Evolutionary conservation across 1,140 invertebrate species (phyloP).

Genomic region (Gyrodactylus salaris): DNA sequence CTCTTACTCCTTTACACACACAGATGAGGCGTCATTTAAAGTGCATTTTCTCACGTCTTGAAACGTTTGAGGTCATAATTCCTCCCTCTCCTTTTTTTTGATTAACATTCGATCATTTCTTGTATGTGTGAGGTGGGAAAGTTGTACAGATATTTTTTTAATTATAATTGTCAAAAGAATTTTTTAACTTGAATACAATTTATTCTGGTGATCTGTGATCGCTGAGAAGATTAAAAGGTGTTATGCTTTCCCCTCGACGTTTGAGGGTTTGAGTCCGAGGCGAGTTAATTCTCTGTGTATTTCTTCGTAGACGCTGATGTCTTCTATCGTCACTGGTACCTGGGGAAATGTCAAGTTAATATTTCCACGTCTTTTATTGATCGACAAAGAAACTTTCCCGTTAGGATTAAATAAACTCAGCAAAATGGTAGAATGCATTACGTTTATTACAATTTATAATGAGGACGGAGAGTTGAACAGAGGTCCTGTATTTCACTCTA

Average conservation of each 20-base stretch:
- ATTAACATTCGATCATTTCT: neutral
- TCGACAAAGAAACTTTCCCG: neutral
- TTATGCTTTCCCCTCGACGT: neutral
- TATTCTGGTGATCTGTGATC: too few species aligned
- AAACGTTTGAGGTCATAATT: neutral
- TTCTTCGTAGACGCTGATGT: constrained; percentile 36
- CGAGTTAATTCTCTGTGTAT: constrained; percentile 31
- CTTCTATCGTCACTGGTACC: constrained; percentile 46
- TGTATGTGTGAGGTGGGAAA: too few species aligned
- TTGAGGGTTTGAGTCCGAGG: constrained; percentile 2
- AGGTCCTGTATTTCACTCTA: neutral
- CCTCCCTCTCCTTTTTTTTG: neutral
- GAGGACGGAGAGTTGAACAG: neutral
- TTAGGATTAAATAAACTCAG: neutral
- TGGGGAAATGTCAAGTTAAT: constrained; percentile 15
- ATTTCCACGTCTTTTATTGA: neutral
- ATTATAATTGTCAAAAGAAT: neutral
- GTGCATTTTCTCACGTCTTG: too few species aligned
- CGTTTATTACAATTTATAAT: neutral
- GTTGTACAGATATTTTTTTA: neutral
- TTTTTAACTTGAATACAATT: too few species aligned
- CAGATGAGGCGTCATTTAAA: too few species aligned
- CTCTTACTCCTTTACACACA: neutral
- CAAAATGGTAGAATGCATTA: neutral
- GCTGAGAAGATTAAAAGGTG: too few species aligned